These are phyloP conservation scores for Pilophorus perplexus DNA, from an alignment of 2,888 invertebrate genomes.

Conservation along the genomic window DNA sequence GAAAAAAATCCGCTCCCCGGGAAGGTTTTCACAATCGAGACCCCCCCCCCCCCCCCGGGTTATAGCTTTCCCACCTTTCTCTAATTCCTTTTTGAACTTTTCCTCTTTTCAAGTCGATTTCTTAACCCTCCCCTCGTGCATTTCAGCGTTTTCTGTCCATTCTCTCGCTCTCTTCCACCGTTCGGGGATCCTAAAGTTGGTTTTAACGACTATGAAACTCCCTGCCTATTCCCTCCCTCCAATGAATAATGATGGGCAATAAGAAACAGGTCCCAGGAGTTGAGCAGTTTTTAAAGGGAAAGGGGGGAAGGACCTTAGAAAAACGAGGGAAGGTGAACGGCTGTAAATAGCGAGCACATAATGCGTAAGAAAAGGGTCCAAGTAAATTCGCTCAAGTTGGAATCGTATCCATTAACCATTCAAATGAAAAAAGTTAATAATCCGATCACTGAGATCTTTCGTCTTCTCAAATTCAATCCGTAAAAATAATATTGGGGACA, in stretches of 20 bases:
- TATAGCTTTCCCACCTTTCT: background rate
- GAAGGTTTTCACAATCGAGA: no score
- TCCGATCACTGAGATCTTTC: no score
- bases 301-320: background rate
- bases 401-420: no score
- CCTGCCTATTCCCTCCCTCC: background rate
- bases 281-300: background rate
- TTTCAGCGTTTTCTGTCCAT: background rate
- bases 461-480: no score
- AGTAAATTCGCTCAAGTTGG: no score
- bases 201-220: slow-evolving; percentile 18
- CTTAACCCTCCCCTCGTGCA: background rate
- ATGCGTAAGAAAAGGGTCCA: no score
- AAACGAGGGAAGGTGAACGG: no score
- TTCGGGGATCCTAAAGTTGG: slow-evolving; percentile 1
- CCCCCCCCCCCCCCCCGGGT: background rate
- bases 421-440: no score
- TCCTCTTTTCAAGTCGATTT: background rate
- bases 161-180: background rate
- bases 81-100: background rate
- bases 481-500: no score
- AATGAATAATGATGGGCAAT: slow-evolving; percentile 22
- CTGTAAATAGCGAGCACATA: slow-evolving; percentile 8
- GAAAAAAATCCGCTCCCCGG: no score
- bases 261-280: slow-evolving; percentile 10